These are phyloP conservation scores for Aleiodes sp. DNA, from an alignment of 1,140 invertebrate species.

Conservation along the genomic window DNA sequence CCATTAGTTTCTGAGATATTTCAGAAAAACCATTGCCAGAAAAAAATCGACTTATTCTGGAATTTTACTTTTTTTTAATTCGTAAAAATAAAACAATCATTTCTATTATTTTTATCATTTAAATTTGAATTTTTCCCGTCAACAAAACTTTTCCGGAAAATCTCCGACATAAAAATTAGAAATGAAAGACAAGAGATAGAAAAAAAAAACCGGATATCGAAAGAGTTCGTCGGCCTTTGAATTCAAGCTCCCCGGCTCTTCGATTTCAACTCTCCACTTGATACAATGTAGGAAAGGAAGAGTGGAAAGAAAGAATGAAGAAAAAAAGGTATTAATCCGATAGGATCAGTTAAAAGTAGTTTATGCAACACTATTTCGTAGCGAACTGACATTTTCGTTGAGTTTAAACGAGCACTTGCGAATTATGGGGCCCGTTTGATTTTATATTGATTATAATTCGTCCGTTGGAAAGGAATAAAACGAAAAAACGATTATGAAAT, in stretches of 20 bases:
- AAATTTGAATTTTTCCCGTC: too few relatives aligned
- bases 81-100: too few relatives aligned
- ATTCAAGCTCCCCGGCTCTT: constrained; percentile 1
- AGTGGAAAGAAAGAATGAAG: not conserved
- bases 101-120: too few relatives aligned
- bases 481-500: not conserved
- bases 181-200: not conserved
- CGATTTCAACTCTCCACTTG: constrained; percentile 2
- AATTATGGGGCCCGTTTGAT: not conserved
- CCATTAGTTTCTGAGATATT: too few relatives aligned
- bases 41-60: too few relatives aligned
- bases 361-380: constrained; percentile 15
- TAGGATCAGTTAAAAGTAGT: not conserved
- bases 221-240: not conserved
- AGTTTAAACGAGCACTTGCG: not conserved
- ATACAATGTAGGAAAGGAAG: not conserved
- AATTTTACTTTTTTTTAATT: too few relatives aligned
- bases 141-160: too few relatives aligned
- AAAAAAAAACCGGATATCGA: constrained; percentile 14
- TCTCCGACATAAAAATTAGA: too few relatives aligned
- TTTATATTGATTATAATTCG: not conserved
- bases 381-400: not conserved
- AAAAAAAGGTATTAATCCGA: not conserved
- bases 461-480: too few relatives aligned
- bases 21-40: too few relatives aligned